A percentile compares a stretch with the other conserved stretches of the same genome.
phyloP scores from a whole-genome alignment of 2,888 invertebrate genomes.

The Lottia scabra region DNA sequence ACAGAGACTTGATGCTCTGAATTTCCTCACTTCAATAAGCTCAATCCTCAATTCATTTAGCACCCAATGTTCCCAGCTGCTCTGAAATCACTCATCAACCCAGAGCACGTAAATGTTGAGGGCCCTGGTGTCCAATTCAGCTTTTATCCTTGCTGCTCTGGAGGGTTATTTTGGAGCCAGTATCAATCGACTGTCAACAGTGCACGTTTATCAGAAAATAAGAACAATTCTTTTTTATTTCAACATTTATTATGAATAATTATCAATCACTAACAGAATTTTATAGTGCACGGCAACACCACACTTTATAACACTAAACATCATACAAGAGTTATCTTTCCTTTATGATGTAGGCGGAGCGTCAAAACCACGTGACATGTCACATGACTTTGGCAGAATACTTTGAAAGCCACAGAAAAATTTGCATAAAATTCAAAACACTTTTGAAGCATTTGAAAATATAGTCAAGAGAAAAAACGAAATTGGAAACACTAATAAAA shows the following conservation, averaged over 20 bases:
- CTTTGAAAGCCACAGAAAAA: not conserved
- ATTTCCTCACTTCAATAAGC: too few species aligned
- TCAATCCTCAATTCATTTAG: too few species aligned
- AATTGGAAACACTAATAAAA: not conserved
- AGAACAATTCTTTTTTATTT: not conserved
- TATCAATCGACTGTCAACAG: too few species aligned
- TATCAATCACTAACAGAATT: not conserved
- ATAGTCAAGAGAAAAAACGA: not conserved
- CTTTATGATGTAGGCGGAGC: not conserved
- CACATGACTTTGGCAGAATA: not conserved
- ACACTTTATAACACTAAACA: not conserved
- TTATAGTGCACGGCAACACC: slow-evolving; percentile 4
- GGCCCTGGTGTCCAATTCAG: too few species aligned
- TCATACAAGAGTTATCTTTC: not conserved
- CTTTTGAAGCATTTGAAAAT: not conserved
- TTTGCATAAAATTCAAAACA: not conserved
- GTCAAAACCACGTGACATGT: not conserved
- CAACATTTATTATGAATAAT: slow-evolving; percentile 2
- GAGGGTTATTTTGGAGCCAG: too few species aligned
- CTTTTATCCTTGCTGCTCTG: too few species aligned
- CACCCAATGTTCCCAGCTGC: too few species aligned
- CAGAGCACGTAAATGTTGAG: too few species aligned
- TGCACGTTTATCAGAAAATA: too few species aligned
- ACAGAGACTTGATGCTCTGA: too few species aligned
- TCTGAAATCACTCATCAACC: too few species aligned